phyloP scores from a whole-genome alignment of 2,888 invertebrate species.

The Lumbricus terrestris region DNA sequence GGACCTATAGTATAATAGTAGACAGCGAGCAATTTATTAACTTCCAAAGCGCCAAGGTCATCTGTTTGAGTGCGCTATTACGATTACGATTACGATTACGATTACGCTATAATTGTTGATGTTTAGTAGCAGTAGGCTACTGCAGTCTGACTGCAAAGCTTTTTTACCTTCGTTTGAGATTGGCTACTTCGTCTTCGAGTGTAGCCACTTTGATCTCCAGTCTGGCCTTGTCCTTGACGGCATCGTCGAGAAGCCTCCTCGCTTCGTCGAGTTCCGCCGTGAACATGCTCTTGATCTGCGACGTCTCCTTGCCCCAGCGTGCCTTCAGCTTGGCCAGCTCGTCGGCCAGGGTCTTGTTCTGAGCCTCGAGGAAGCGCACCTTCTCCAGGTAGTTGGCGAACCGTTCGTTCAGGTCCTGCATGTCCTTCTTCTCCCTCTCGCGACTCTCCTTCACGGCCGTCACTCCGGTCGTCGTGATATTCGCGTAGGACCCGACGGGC shows the following conservation, averaged over 20 bases:
- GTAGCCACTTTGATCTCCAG: constrained; percentile 60
- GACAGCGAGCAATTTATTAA: no score
- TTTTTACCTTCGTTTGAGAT: constrained; percentile 35
- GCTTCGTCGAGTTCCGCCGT: constrained; percentile 62
- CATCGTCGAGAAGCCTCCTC: constrained; percentile 61
- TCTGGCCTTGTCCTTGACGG: constrained; percentile 61
- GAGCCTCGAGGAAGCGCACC: constrained; percentile 59
- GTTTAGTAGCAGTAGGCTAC: no score
- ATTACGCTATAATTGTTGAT: no score
- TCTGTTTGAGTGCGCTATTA: no score
- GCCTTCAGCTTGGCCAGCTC: constrained; percentile 54
- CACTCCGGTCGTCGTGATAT: constrained; percentile 51
- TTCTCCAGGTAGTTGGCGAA: constrained; percentile 64
- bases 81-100: no score
- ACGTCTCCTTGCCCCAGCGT: constrained; percentile 47
- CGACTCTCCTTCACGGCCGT: constrained; percentile 58
- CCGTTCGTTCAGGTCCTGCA: constrained; percentile 63
- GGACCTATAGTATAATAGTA: no score
- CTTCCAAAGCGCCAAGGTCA: no score
- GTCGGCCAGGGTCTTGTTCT: constrained; percentile 57
- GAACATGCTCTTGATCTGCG: constrained; percentile 60
- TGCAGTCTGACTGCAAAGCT: no score
- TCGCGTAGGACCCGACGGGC: constrained; percentile 45
- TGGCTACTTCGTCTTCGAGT: constrained; percentile 60
- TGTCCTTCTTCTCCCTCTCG: constrained; percentile 62